phyloP scores from a whole-genome alignment of 2,113 vertebrate genomes.

The Sterrhoptilus dennistouni region DNA sequence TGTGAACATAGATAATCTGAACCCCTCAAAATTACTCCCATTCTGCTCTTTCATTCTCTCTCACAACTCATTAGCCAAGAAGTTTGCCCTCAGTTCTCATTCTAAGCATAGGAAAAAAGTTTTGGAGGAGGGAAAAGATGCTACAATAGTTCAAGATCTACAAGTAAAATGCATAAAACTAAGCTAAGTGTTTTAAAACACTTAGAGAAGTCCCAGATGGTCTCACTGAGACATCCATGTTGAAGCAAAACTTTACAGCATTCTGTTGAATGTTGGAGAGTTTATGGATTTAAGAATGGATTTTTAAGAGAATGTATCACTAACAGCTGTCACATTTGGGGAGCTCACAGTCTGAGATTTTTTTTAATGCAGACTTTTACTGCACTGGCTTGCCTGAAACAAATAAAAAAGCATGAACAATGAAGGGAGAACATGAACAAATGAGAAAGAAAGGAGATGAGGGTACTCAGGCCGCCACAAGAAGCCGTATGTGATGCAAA shows the following conservation, averaged over 20 bases:
- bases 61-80: not conserved
- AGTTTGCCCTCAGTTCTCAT: not conserved
- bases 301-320: not conserved
- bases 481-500: not conserved
- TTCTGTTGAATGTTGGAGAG: not conserved
- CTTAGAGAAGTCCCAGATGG: not conserved
- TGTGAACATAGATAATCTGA: not conserved
- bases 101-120: not conserved
- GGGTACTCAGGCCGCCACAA: not conserved
- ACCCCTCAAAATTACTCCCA: not conserved
- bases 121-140: not conserved
- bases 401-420: not conserved
- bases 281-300: not conserved
- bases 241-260: not conserved
- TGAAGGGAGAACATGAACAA: not conserved
- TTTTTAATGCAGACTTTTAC: not conserved
- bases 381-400: not conserved
- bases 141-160: not conserved
- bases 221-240: not conserved
- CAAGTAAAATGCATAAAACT: not conserved
- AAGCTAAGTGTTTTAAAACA: not conserved
- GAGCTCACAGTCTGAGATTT: not conserved
- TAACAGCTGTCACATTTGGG: not conserved
- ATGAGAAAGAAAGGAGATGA: not conserved
- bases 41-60: not conserved